Percentiles rank a stretch among this genome's conserved stretches.
Conservation (phyloP, 2,113 vertebrate species). For the Gallinago media region DNA sequence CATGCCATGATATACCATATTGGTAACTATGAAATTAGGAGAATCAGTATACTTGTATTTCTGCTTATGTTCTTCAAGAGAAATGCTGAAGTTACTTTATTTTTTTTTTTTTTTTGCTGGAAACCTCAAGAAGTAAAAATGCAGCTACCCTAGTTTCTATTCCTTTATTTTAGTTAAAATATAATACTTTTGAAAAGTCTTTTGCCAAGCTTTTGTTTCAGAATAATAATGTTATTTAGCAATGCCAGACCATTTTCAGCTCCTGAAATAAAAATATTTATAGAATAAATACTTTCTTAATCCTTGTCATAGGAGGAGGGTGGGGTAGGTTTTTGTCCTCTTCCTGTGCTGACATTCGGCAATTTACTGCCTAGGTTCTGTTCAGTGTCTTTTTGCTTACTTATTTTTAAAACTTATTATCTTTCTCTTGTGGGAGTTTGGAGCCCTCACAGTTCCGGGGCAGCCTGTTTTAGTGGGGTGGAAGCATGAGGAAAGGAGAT, state of each 20-base stretch:
- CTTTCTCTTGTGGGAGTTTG: background rate
- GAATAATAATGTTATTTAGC: constrained; percentile 63
- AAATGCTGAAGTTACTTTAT: background rate
- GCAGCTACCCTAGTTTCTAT: constrained; percentile 42
- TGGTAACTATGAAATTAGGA: background rate
- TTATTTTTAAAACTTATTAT: background rate
- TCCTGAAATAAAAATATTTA: constrained; percentile 72
- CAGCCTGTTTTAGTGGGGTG: background rate
- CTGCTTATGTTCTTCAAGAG: background rate
- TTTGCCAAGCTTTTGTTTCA: constrained; percentile 73
- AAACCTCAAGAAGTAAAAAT: constrained; percentile 32
- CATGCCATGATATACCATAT: background rate
- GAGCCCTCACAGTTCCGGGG: background rate
- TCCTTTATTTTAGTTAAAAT: constrained; percentile 62
- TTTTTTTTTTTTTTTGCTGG: background rate
- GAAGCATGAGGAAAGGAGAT: background rate
- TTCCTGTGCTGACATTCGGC: constrained; percentile 19
- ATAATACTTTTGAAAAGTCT: constrained; percentile 11
- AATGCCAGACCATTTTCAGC: constrained; percentile 61
- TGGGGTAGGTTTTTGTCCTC: constrained; percentile 26
- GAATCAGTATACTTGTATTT: background rate
- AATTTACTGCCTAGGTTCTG: background rate
- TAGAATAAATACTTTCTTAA: constrained; percentile 59
- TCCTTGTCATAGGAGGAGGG: constrained; percentile 42
- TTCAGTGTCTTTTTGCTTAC: background rate